Base-by-base conservation (phyloP, 2,888 invertebrate species). In the Sphaeridia pumilis region DNA sequence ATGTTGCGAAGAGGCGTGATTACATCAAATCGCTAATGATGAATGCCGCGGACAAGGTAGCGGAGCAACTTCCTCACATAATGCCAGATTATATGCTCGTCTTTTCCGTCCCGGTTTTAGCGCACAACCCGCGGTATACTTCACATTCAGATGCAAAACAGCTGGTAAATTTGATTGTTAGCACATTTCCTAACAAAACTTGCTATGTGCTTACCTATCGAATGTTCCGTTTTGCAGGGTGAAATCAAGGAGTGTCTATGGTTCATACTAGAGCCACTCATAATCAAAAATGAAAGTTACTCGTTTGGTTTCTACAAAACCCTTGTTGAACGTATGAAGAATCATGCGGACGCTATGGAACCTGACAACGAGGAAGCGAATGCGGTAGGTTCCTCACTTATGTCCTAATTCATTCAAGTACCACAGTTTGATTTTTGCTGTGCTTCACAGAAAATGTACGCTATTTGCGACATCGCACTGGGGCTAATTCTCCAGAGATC, bases 1-100 rank as follows among this genome's bases (percentile, higher is more conserved):
- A 94, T 71, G 88, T 97, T 22, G 78, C 76, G 64, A 85, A 86
- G 70, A 77, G 92, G 63, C 76, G 93, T 60, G 95, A 95, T 71
- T 94, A 90, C 71, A 82, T 94, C 26, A 85, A 89, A 69, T 83
- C 84, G 57, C 76, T 89, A 63, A 81, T 84, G 20, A 77, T 83
- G 68, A 75, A 78, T 66, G 77, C 75, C 73, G 78, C 80, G 64
- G 83, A 83, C 66, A 79, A 80, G 58, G 82, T 82, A 0, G 74
- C 81, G 68, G 76, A 81, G 61, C 87, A 88, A 74, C 73, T 88
- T 69, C 82, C 86, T 36, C 85, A 87, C 71, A 87, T 90, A 70
- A 75, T 94, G 72, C 95, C 97, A 49, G 97, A 97, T 74, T 95
- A 94, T 71, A 92, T 93, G 83, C 74, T 97, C 68, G 89, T 93